Evolutionary conservation across 2,113 vertebrate species (phyloP).

Genomic region (Archocentrus centrarchus): DNA sequence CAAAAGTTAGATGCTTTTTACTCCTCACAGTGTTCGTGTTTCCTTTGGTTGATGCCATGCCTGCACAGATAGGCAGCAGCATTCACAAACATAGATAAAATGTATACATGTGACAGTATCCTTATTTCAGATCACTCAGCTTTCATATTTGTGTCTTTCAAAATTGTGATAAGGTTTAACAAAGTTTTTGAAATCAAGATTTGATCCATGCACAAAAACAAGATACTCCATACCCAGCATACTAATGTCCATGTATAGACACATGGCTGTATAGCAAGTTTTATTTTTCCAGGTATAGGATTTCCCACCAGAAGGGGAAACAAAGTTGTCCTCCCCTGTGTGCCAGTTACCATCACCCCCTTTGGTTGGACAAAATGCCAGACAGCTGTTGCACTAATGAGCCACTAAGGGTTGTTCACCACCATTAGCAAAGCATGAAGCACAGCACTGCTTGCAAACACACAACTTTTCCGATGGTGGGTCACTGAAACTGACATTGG

Average conservation of each 20-base stretch:
- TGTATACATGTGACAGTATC: background rate
- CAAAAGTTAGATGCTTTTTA: background rate
- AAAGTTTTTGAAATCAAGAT: background rate
- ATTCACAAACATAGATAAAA: constrained; percentile 9
- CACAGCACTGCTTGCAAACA: background rate
- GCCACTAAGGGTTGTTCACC: background rate
- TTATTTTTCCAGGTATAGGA: background rate
- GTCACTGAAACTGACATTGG: background rate
- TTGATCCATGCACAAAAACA: background rate
- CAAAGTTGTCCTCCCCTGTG: background rate
- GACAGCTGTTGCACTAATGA: background rate
- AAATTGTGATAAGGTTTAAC: background rate
- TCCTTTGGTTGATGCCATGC: background rate
- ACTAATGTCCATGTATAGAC: background rate
- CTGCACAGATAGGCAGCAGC: background rate
- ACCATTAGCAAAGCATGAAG: background rate
- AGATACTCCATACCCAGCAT: background rate
- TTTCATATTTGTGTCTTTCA: background rate
- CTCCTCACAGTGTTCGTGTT: background rate
- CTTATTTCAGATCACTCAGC: background rate
- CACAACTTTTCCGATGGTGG: background rate
- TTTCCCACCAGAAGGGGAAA: background rate
- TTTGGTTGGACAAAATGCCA: background rate
- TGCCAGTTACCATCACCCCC: background rate
- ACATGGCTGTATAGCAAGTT: background rate